Evolutionary conservation across 1,140 invertebrate genomes (phyloP).

Genomic region (Dendroctonus valens): DNA sequence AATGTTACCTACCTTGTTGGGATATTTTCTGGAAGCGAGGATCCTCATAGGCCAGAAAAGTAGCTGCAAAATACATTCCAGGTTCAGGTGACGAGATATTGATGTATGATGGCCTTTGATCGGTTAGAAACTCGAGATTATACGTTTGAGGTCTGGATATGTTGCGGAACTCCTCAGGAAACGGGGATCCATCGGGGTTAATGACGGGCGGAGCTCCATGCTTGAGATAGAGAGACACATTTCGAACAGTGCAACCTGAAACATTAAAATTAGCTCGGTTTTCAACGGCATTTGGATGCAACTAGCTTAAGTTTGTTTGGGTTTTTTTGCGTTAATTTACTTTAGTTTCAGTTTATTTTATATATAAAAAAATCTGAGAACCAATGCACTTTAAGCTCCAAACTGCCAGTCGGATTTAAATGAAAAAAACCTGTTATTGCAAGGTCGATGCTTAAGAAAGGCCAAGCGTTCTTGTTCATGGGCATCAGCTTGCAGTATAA

Average conservation of each 20-base stretch:
- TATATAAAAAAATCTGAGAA: too few relatives aligned
- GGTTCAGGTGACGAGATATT: constrained; percentile 64
- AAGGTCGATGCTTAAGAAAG: too few relatives aligned
- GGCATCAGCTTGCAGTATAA: too few relatives aligned
- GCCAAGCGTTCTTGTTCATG: too few relatives aligned
- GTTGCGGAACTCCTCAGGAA: constrained; percentile 63
- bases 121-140: constrained; percentile 53
- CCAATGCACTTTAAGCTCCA: too few relatives aligned
- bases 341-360: not conserved
- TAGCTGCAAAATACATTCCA: constrained; percentile 77
- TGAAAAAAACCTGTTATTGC: too few relatives aligned
- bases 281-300: not conserved
- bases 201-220: constrained; percentile 76
- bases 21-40: constrained; percentile 67
- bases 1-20: constrained; percentile 62
- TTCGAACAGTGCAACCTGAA: constrained; percentile 58
- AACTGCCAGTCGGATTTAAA: too few relatives aligned
- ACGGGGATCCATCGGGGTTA: constrained; percentile 70
- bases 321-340: not conserved
- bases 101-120: constrained; percentile 54
- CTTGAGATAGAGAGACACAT: constrained; percentile 65
- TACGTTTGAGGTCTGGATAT: constrained; percentile 49
- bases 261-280: constrained; percentile 9
- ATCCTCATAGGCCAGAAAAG: constrained; percentile 72
- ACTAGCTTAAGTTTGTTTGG: not conserved